These are phyloP conservation scores for Apodemia zela DNA, from an alignment of 2,888 invertebrate species.

Conservation along the genomic window DNA sequence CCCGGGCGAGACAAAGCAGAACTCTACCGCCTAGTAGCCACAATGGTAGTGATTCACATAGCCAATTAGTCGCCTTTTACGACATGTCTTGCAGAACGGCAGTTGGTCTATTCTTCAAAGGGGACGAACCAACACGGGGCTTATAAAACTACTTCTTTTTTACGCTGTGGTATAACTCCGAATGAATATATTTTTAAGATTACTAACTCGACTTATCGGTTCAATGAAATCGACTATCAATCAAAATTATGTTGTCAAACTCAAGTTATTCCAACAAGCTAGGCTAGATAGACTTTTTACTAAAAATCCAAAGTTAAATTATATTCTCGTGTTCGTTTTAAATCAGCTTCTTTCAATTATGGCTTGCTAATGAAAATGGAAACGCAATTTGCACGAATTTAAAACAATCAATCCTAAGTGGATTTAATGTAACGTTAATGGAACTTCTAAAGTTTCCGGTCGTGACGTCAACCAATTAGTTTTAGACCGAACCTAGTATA, in stretches of 20 bases:
- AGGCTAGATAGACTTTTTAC: not conserved
- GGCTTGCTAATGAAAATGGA: slow-evolving; percentile 12
- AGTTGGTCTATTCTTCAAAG: too few species aligned
- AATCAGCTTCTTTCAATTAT: slow-evolving; percentile 4
- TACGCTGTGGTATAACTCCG: too few species aligned
- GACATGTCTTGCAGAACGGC: too few species aligned
- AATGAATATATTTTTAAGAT: too few species aligned
- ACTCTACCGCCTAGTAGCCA: too few species aligned
- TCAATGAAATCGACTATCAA: too few species aligned
- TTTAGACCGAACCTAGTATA: not conserved
- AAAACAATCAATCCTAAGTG: slow-evolving; percentile 26
- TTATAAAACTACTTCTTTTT: too few species aligned
- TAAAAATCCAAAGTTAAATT: not conserved
- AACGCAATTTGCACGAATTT: slow-evolving; percentile 20
- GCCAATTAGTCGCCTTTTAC: too few species aligned
- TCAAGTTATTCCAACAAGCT: not conserved
- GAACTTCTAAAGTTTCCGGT: slow-evolving; percentile 14
- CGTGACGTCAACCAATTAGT: slow-evolving; percentile 9
- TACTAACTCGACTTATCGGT: too few species aligned
- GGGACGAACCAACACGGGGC: too few species aligned
- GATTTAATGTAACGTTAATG: slow-evolving; percentile 21
- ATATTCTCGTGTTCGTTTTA: not conserved
- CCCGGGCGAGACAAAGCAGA: too few species aligned
- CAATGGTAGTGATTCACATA: too few species aligned
- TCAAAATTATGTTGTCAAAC: not conserved